Percentiles rank a stretch among this genome's conserved stretches.
Conservation (phyloP, 2,888 invertebrate species). For the Bimastos eiseni region DNA sequence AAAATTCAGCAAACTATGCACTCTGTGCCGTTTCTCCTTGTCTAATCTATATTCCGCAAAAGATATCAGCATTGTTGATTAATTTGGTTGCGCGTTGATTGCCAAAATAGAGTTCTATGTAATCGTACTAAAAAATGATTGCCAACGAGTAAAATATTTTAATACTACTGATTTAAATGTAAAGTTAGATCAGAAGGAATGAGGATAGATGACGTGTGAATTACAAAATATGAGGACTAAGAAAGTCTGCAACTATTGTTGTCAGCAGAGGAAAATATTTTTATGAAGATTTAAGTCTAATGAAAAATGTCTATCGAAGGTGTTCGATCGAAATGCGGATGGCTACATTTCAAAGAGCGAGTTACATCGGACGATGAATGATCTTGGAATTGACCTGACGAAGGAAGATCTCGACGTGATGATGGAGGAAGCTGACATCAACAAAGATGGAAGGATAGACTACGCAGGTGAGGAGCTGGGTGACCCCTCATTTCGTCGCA, state of each 20-base stretch:
- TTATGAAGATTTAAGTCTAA: not conserved
- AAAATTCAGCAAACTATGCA: no score
- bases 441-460: constrained; percentile 41
- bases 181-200: not conserved
- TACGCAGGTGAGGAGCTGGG: constrained; percentile 36
- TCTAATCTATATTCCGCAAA: no score
- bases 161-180: not conserved
- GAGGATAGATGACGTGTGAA: not conserved
- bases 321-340: constrained; percentile 39
- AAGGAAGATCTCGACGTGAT: constrained; percentile 36
- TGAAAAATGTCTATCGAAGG: not conserved
- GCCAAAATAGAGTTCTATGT: no score
- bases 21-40: no score
- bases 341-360: constrained; percentile 37
- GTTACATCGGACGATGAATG: constrained; percentile 35
- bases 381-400: constrained; percentile 37
- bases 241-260: not conserved
- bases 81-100: no score
- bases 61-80: no score
- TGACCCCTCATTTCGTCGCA: no score
- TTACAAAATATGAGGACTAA: not conserved
- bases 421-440: constrained; percentile 41
- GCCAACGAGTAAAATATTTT: no score
- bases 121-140: no score
- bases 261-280: not conserved